Evolutionary conservation across 1,140 invertebrate genomes (phyloP).

Genomic region (Pissodes strobi): DNA sequence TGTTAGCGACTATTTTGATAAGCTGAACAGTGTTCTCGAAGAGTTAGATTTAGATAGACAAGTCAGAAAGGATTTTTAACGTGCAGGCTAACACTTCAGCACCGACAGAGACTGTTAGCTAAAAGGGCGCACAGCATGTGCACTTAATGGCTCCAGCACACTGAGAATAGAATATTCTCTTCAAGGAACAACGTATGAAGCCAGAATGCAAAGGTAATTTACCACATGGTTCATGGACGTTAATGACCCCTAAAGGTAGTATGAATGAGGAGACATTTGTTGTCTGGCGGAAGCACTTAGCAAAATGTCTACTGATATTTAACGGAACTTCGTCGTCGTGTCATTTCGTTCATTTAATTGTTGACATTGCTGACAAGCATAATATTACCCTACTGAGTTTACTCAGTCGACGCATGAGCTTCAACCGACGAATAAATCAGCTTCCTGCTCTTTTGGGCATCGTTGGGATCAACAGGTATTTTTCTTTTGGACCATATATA

Average conservation of each 20-base stretch:
- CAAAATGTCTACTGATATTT: slow-evolving; percentile 51
- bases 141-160: slow-evolving; percentile 49
- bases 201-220: slow-evolving; percentile 54
- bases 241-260: slow-evolving; percentile 52
- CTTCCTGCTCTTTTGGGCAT: slow-evolving; percentile 34
- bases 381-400: no score
- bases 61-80: slow-evolving; percentile 51
- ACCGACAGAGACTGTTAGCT: slow-evolving; percentile 48
- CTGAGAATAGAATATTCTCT: no score
- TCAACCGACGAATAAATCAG: slow-evolving; percentile 54
- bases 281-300: slow-evolving; percentile 51
- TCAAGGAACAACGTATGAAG: no score
- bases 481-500: background rate
- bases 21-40: slow-evolving; percentile 40
- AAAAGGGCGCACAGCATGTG: slow-evolving; percentile 45
- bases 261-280: slow-evolving; percentile 53
- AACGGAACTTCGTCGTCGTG: slow-evolving; percentile 55
- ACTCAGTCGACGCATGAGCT: slow-evolving; percentile 56
- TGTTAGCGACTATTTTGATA: slow-evolving; percentile 50
- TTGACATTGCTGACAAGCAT: no score
- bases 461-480: slow-evolving; percentile 27
- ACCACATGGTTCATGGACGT: slow-evolving; percentile 41
- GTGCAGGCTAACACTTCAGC: slow-evolving; percentile 52
- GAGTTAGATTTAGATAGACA: slow-evolving; percentile 42
- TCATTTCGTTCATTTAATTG: no score